Evolutionary conservation across 2,888 invertebrate species (phyloP).

Genomic region (Dromius quadrimaculatus): DNA sequence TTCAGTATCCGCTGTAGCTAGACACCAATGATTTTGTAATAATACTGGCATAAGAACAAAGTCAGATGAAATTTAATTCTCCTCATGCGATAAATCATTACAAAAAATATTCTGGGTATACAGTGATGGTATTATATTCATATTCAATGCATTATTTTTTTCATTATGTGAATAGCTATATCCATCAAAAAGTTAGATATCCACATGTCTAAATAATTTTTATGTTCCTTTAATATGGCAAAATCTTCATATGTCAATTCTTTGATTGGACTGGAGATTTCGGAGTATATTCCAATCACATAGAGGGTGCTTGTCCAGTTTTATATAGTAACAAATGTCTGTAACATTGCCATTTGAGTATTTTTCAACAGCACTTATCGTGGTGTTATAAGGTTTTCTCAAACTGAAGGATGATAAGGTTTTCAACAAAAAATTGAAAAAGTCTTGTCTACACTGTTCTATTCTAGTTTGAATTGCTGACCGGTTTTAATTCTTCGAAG

Average conservation of each 20-base stretch:
- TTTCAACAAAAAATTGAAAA: not conserved
- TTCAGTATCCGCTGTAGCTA: not conserved
- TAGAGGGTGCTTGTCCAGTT: not conserved
- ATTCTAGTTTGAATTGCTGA: too few relatives aligned
- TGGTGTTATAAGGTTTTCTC: too few relatives aligned
- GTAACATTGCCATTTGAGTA: not conserved
- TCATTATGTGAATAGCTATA: not conserved
- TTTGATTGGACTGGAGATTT: not conserved
- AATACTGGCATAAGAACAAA: not conserved
- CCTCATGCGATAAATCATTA: not conserved
- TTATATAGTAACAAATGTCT: not conserved
- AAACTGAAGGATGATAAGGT: too few relatives aligned
- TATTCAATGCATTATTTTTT: not conserved
- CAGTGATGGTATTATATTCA: not conserved
- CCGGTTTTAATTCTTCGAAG: too few relatives aligned
- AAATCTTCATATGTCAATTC: slow-evolving; percentile 1
- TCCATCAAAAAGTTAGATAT: not conserved
- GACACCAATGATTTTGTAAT: slow-evolving; percentile 2
- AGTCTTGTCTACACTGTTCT: not conserved
- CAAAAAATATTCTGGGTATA: not conserved
- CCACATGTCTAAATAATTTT: not conserved
- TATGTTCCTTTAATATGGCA: not conserved
- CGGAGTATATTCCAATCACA: not conserved
- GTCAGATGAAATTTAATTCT: not conserved
- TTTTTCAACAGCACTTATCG: not conserved